A percentile compares a stretch with the other conserved stretches of the same genome.
Evolutionary conservation across 2,113 vertebrate genomes (phyloP).

Genomic region (Psophia crepitans): DNA sequence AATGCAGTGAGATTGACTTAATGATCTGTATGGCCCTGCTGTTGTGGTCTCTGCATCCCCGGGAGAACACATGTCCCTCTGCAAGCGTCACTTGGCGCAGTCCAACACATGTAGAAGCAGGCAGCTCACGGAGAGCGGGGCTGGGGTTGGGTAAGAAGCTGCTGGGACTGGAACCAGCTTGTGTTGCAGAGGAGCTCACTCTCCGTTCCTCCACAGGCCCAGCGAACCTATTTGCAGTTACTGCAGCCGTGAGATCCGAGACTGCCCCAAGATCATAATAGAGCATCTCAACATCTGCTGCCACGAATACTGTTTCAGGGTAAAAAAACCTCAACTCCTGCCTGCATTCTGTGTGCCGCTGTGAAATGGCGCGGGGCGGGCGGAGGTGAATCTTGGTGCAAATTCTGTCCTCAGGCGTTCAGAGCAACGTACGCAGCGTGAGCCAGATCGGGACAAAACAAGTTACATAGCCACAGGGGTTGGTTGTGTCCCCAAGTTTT

Average conservation of each 20-base stretch:
- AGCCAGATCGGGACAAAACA: fast-evolving
- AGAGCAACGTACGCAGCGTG: fast-evolving
- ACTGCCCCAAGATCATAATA: constrained; percentile 85
- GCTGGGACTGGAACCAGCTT: background rate
- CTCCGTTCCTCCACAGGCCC: background rate
- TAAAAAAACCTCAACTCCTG: background rate
- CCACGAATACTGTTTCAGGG: constrained; percentile 88
- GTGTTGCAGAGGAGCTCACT: background rate
- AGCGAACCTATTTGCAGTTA: constrained; percentile 78
- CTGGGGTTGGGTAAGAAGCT: background rate
- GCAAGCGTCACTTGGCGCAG: background rate
- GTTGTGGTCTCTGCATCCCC: background rate
- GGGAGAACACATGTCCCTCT: background rate
- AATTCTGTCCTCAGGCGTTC: background rate
- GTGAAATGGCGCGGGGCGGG: background rate
- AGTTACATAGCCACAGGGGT: background rate
- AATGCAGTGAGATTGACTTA: background rate
- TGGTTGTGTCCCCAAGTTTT: background rate
- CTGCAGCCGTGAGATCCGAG: constrained; percentile 80
- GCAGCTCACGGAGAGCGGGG: background rate
- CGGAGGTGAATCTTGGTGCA: background rate
- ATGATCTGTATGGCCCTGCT: background rate
- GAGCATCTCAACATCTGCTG: constrained; percentile 88
- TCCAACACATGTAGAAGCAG: background rate
- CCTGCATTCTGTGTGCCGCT: background rate